These are phyloP conservation scores for Caenorhabditis sp. DNA, from an alignment of 2,888 invertebrate species.

Conservation along the genomic window DNA sequence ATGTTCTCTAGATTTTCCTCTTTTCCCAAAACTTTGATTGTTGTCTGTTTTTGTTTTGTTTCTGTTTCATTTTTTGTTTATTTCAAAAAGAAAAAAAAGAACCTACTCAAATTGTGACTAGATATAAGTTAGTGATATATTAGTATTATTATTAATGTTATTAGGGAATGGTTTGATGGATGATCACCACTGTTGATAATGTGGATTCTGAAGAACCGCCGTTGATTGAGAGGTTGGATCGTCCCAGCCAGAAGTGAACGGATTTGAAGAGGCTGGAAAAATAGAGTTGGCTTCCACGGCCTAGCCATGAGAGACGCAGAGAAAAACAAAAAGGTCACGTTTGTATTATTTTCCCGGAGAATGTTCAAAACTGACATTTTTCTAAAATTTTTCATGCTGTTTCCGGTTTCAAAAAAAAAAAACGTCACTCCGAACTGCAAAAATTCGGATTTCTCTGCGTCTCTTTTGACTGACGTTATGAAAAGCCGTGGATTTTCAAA, in stretches of 20 bases:
- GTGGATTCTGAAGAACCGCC: constrained; percentile 38
- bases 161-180: background rate
- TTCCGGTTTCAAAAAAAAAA: too few species aligned
- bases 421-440: too few species aligned
- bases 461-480: too few species aligned
- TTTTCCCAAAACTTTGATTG: constrained; percentile 12
- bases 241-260: constrained; percentile 49
- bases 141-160: background rate
- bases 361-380: too few species aligned
- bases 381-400: too few species aligned
- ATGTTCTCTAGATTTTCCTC: constrained; percentile 34
- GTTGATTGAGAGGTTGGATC: constrained; percentile 16
- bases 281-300: too few species aligned
- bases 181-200: constrained; percentile 48
- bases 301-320: too few species aligned
- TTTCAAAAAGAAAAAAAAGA: background rate
- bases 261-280: constrained; percentile 46
- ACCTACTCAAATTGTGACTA: background rate
- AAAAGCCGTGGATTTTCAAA: too few species aligned
- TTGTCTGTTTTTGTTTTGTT: constrained; percentile 15
- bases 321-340: too few species aligned
- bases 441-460: constrained; percentile 9
- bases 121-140: background rate
- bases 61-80: constrained; percentile 5
- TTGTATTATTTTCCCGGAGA: too few species aligned